Evolutionary conservation across 2,888 invertebrate species (phyloP), one percentile per base, ranked within the genome.

Genomic region (Cybosia mesomella): DNA sequence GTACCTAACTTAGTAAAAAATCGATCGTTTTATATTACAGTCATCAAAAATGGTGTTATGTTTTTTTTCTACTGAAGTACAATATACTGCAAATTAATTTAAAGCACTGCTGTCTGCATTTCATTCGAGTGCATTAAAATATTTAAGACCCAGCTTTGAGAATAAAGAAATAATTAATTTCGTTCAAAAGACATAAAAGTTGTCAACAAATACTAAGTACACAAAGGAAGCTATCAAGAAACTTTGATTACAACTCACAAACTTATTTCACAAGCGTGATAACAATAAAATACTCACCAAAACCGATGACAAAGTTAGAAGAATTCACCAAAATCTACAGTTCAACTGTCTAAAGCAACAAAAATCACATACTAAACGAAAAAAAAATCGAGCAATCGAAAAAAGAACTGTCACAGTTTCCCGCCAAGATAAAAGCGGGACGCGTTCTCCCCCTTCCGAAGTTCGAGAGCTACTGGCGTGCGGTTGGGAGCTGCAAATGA

Each of bases 381-480:
- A 67, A 69, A 70, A 71, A 72, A 68, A 66, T 68, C 64, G 64
- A 79, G 72, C 79, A 76, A 71, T 81, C 84, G 87, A 82, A 84
- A 84, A 85, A 85, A 84, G 75, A 86, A 83, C 72, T 80, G 77
- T 77, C 79, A 84, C 82, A 82, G 87, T 89, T 87, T 89, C 89
- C 88, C 88, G 85, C 84, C 76, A 75, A 76, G 69, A 67, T 64
- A 54, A 69, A 71, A 66, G 75, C 57, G 68, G 63, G 69, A 79
- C 72, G 79, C 91, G 83, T 81, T 86, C 84, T 72, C 80, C 83
- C 86, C 72, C 81, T 68, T 28, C 73, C 68, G 79, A 58, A 61
- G 84, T 75, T 75, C 72, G 78, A 83, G 85, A 85, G 87, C 76
- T 79, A 93, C 93, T 93, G 90, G 78, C 75, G 69, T 72, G 76